Evolutionary conservation across 2,888 invertebrate genomes (phyloP), one percentile per base, ranked within the genome.

Genomic region (Nezara viridula): DNA sequence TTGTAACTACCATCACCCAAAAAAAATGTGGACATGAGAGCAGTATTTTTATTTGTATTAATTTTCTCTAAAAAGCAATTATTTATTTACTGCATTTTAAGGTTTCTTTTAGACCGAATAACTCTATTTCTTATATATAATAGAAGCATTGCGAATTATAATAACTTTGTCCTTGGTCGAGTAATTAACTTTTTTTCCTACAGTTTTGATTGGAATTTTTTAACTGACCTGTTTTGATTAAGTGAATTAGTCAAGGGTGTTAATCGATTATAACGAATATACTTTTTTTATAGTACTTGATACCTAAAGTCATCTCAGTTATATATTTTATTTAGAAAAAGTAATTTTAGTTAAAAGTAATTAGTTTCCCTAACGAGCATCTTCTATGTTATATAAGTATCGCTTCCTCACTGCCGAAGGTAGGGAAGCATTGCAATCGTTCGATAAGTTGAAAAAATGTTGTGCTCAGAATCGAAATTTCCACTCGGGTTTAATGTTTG

Each of bases 191-290:
- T 60, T 60, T 27, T 32, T 55, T 55, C 7, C 10, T 12, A 7
- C 55, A 10, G 50, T 50, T 55, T 55, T 55, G 55, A 55, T 55
- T 55, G 55, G 55, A 55, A 55, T 55, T 55, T 55, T 55, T 55
- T 55, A 55, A n/a, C 24, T 55, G 55, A n/a, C 10, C n/a, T n/a
- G 55, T 55, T 55, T 55, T 55, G 55, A 55, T 55, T 55, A 55
- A 55, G n/a, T 24, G n/a, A 55, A 55, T n/a, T 27, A 27, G 27
- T 60, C 1, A 16, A 60, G 14, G 60, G 60, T 32, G 27, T 60
- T 27, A 14, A 60, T 32, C 60, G 60, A 32, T 60, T 27, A 27
- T n/a, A 60, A 27, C 27, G 2, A 60, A 32, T 32, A 32, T 32
- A 7, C 0, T 60, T 60, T 27, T 60, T 60, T 60, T 60, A n/a